Conservation (phyloP, 2,797 vertebrate genomes). For the Pangasius sanitwongsei region DNA sequence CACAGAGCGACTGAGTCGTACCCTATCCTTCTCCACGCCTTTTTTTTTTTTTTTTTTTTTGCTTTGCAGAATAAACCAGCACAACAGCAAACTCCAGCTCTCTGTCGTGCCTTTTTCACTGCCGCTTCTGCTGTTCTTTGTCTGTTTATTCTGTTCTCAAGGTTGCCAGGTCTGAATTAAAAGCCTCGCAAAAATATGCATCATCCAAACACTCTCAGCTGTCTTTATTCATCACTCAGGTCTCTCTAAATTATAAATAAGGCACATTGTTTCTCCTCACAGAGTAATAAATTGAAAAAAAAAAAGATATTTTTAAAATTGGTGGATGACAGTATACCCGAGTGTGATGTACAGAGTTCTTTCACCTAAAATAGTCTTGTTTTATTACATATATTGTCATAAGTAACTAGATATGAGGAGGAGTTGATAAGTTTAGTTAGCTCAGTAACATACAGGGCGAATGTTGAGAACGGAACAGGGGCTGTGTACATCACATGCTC, state of each 20-base stretch:
- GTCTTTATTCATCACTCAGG: background rate
- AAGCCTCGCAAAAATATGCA: background rate
- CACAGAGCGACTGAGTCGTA: background rate
- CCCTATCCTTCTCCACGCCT: background rate
- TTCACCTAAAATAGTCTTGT: background rate
- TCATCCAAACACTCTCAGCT: background rate
- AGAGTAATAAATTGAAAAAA: background rate
- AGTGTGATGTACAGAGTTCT: background rate
- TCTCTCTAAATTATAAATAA: background rate
- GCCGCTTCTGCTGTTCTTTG: background rate
- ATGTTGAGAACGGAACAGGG: background rate
- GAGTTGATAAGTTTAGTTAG: background rate
- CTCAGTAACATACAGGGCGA: background rate
- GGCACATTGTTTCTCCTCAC: background rate
- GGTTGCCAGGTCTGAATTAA: background rate
- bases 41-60: background rate
- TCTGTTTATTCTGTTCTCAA: background rate
- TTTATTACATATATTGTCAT: background rate
- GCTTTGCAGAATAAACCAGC: no score
- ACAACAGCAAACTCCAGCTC: background rate
- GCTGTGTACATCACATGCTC: background rate
- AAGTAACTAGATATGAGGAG: background rate
- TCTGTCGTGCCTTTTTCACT: background rate
- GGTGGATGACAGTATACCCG: background rate
- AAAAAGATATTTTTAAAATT: background rate